A percentile compares a stretch with the other conserved stretches of the same genome.
These are phyloP conservation scores for Narcine bancroftii DNA, from an alignment of 2,113 vertebrate species.

Conservation along the genomic window DNA sequence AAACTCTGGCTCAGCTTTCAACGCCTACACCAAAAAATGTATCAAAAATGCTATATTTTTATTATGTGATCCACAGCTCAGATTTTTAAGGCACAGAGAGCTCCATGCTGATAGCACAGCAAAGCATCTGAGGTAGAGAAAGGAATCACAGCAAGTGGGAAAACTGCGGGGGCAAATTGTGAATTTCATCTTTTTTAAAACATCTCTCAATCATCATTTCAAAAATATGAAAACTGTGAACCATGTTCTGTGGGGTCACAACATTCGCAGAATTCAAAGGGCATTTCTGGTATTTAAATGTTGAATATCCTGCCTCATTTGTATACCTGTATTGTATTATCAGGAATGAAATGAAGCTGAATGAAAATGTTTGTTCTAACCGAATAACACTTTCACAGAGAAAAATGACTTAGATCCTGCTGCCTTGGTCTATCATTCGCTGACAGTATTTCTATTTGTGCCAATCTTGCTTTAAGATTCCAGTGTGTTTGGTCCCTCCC, in stretches of 20 bases:
- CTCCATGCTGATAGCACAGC: background rate
- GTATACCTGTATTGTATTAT: background rate
- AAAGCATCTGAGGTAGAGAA: background rate
- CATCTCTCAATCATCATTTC: background rate
- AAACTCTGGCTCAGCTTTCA: background rate
- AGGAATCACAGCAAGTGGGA: background rate
- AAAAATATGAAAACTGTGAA: background rate
- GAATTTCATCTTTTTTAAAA: background rate
- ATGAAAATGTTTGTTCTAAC: background rate
- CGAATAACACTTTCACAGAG: background rate
- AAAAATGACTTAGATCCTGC: too few species aligned
- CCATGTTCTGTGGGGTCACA: background rate
- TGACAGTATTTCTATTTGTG: background rate
- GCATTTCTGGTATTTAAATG: background rate
- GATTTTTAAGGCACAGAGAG: background rate
- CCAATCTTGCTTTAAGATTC: too few species aligned
- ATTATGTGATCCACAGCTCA: conserved; percentile 2
- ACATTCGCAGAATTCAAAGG: background rate
- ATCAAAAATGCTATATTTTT: background rate
- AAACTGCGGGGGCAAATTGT: background rate
- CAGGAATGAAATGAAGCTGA: background rate
- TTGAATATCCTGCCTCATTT: background rate
- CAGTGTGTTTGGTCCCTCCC: too few species aligned
- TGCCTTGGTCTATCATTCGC: background rate
- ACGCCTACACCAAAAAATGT: background rate